phyloP scores from a whole-genome alignment of 37 sponge, comb jelly and placozoan genomes.

The Beroe ovata region DNA sequence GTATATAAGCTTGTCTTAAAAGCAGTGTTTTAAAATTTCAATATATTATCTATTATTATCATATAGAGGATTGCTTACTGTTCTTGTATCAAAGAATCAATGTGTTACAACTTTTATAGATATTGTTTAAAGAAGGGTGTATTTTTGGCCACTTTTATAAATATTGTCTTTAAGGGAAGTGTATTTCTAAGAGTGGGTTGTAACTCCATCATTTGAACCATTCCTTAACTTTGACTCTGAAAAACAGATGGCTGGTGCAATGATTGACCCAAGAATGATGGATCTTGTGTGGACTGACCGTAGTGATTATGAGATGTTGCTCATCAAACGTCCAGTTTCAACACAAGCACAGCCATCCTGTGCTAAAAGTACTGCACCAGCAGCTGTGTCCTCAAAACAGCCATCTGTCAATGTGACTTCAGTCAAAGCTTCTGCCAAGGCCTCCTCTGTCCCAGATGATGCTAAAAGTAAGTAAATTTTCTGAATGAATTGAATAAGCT shows the following conservation, averaged over 20 bases:
- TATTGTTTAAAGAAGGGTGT: too few species aligned
- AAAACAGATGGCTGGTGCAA: slow-evolving; percentile 38
- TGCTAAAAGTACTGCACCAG: not conserved
- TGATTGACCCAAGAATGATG: slow-evolving; percentile 54
- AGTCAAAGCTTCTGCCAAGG: not conserved
- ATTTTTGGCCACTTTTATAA: too few species aligned
- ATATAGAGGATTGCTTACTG: too few species aligned
- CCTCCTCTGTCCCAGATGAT: not conserved
- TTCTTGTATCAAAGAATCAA: too few species aligned
- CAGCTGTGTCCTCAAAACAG: not conserved
- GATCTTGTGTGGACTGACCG: slow-evolving; percentile 63
- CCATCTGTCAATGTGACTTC: not conserved
- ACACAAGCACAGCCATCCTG: slow-evolving; percentile 32
- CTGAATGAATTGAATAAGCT: not conserved
- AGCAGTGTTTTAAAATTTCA: too few species aligned
- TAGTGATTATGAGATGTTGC: slow-evolving; percentile 20
- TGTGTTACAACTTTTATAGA: too few species aligned
- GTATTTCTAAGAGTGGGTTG: too few species aligned
- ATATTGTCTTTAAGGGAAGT: too few species aligned
- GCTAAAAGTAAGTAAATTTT: slow-evolving; percentile 23
- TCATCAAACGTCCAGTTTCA: slow-evolving; percentile 31
- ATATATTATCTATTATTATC: too few species aligned
- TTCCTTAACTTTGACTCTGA: too few species aligned
- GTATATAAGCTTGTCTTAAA: too few species aligned
- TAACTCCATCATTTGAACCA: too few species aligned